A percentile compares a stretch with the other conserved stretches of the same genome.
Conservation (phyloP, 2,113 vertebrate genomes). For the Psophia crepitans region DNA sequence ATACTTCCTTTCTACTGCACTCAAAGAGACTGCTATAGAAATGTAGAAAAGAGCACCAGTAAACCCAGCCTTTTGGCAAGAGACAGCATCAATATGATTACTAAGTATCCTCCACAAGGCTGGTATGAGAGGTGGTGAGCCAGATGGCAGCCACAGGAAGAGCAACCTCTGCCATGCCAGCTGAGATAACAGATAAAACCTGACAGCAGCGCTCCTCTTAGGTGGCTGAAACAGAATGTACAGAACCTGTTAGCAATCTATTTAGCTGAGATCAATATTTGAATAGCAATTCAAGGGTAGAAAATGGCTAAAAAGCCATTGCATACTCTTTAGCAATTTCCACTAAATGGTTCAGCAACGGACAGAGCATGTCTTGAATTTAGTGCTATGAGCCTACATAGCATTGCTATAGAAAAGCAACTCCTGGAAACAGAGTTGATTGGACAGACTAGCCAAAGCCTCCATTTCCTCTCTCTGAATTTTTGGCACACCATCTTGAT, state of each 20-base stretch:
- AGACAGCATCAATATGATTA: background rate
- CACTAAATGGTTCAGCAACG: background rate
- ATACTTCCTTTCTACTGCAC: background rate
- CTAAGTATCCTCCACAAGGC: constrained; percentile 15
- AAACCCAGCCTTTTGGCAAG: background rate
- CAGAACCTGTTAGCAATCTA: constrained; percentile 52
- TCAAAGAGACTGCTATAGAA: background rate
- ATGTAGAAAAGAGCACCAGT: background rate
- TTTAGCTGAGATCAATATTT: constrained; percentile 45
- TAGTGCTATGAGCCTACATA: background rate
- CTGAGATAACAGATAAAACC: constrained; percentile 58
- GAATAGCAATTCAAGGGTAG: constrained; percentile 36
- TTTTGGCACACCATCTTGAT: background rate
- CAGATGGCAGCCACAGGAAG: constrained; percentile 57
- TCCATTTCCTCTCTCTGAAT: background rate
- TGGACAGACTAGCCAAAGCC: background rate
- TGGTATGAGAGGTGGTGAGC: background rate
- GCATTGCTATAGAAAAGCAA: background rate
- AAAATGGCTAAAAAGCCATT: constrained; percentile 15
- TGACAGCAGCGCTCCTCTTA: constrained; percentile 37
- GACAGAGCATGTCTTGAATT: background rate
- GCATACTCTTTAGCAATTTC: constrained; percentile 17
- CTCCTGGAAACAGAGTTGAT: background rate
- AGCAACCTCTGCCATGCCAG: constrained; percentile 31
- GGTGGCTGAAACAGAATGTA: constrained; percentile 25